Conservation (phyloP, 2,888 invertebrate species). For the Alsophila aescularia region DNA sequence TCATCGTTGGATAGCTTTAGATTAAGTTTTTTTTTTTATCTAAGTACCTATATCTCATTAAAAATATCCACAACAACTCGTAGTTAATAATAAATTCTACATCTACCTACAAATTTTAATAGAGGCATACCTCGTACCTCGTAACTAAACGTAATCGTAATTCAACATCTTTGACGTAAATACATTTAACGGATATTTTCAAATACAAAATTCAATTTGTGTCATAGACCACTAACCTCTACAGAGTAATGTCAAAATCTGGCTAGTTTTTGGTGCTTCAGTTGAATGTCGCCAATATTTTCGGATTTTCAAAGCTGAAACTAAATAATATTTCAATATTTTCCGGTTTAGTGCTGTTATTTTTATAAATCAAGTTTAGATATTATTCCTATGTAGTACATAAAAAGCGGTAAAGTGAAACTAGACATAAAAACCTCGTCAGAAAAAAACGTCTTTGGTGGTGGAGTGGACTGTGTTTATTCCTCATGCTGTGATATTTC, state of each 20-base stretch:
- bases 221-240: conserved; percentile 66
- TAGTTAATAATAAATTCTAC: too few species aligned
- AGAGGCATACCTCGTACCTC: too few species aligned
- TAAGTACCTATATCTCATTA: too few species aligned
- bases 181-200: conserved; percentile 5
- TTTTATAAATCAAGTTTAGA: conserved; percentile 39
- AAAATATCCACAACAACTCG: too few species aligned
- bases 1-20: too few species aligned
- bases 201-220: conserved; percentile 60
- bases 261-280: conserved; percentile 75
- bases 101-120: too few species aligned
- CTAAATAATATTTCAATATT: conserved; percentile 40
- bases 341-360: conserved; percentile 38
- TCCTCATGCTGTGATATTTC: conserved; percentile 74
- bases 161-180: too few species aligned
- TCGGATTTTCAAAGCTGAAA: conserved; percentile 65
- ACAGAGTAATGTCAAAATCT: conserved; percentile 72
- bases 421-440: conserved; percentile 46
- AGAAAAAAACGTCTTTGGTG: conserved; percentile 63
- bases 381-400: conserved; percentile 37
- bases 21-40: too few species aligned
- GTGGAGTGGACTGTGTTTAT: conserved; percentile 71
- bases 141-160: too few species aligned
- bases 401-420: conserved; percentile 37
- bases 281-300: conserved; percentile 76